Conservation (phyloP, 35 echinoderm and acorn worm genomes). For the Patiria miniata region DNA sequence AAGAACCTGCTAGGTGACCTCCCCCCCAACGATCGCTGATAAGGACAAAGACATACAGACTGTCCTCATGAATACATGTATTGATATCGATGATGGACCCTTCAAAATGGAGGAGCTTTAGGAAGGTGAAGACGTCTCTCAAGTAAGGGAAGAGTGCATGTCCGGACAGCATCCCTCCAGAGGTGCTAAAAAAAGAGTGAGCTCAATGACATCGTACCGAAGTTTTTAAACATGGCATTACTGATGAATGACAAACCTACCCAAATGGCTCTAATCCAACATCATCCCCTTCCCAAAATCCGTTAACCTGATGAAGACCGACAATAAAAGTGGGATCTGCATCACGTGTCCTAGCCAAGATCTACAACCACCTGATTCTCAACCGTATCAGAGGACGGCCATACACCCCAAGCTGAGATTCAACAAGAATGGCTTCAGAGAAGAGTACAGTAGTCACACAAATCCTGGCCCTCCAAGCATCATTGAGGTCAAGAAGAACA, state of each 20-base stretch:
- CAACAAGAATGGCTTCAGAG: conserved; percentile 5
- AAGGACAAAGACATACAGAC: too few relatives aligned
- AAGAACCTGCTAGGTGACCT: conserved; percentile 9
- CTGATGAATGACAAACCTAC: not conserved
- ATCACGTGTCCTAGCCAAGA: not conserved
- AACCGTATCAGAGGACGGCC: not conserved
- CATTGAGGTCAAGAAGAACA: conserved; percentile 4
- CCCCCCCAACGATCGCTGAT: not conserved
- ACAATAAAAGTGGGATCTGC: not conserved
- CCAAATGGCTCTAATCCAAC: not conserved
- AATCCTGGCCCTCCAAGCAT: not conserved
- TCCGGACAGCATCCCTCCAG: not conserved
- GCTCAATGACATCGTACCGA: not conserved
- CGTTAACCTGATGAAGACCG: not conserved
- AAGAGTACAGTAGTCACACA: not conserved
- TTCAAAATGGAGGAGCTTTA: not conserved
- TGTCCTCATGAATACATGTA: not conserved
- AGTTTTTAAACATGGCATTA: not conserved
- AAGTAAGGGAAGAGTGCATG: not conserved
- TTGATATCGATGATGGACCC: not conserved
- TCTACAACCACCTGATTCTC: not conserved
- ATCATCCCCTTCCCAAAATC: not conserved
- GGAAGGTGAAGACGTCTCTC: not conserved
- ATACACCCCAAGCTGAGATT: not conserved
- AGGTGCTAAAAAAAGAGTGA: not conserved